Conservation (phyloP, 2,797 vertebrate species). For the Vultur gryphus region DNA sequence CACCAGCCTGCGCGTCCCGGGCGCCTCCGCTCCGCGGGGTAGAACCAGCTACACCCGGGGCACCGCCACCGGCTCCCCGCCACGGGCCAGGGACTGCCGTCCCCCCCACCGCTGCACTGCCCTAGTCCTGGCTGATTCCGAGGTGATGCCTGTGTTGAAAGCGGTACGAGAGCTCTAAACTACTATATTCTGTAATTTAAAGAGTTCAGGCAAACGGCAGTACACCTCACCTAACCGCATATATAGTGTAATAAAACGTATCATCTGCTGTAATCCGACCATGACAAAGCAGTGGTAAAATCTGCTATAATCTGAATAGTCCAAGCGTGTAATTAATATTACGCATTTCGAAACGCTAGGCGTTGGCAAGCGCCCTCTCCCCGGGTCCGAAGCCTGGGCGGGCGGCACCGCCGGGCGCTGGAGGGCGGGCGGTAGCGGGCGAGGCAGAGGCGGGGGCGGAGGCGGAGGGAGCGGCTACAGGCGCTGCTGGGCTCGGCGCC, state of each 20-base stretch:
- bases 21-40: not conserved
- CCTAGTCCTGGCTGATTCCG: fast-evolving
- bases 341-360: not conserved
- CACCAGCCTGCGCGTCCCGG: too few relatives aligned
- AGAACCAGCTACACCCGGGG: too few relatives aligned
- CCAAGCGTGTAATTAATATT: not conserved
- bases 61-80: too few relatives aligned
- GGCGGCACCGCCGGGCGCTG: not conserved
- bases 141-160: fast-evolving
- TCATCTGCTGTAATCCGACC: not conserved
- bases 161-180: not conserved
- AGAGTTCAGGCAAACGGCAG: not conserved
- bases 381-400: not conserved
- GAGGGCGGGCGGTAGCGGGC: too few relatives aligned
- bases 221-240: not conserved
- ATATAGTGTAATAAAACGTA: not conserved
- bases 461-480: not conserved
- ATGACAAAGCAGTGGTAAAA: not conserved
- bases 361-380: not conserved
- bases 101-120: not conserved
- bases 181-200: fast-evolving
- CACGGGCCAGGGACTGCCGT: fast-evolving
- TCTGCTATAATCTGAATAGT: not conserved
- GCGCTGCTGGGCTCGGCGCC: not conserved
- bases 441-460: not conserved